Evolutionary conservation across 2,888 invertebrate species (phyloP), one percentile per base, ranked within the genome.

Genomic region (Caenorhabditis becei): DNA sequence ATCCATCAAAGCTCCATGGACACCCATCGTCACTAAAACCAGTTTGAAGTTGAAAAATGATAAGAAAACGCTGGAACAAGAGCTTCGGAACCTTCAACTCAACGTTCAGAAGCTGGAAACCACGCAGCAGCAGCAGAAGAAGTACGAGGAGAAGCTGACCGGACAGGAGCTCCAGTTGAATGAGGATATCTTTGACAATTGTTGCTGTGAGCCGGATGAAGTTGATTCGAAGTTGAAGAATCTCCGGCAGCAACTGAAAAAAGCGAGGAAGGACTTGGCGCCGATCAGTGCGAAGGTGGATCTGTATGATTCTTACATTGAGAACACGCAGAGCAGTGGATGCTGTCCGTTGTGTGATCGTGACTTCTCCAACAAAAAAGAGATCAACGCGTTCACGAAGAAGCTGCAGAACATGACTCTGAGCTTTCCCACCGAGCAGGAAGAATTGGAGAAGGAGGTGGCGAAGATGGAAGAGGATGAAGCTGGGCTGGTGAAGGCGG

Each of bases 291-390:
- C 80, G 1, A 83, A 83, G 26, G 66, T 65, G 53, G 82, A 80
- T 41, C 79, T 89, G 20, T 88, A 89, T 56, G 84, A 86, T 4
- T 67, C 79, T 16, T 89, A 84, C 80, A 81, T 81, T 23, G 79
- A 80, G 16, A 83, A 87, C 20, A 70, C 82, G 35, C 74, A 61
- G 4, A 61, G 20, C 18, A 83, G 69, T 20, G 70, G 80, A 16
- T 85, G 84, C 53, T 89, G 89, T 61, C 89, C 89, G 10, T 79
- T 88, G 5, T 89, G 89, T 53, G 88, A 88, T 11, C 75, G 88
- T n/a, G 67, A 77, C 5, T 87, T 86, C 67, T 51, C 62, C 10
- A 72, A 84, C 23, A 81, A 84, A 20, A 80, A 72, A 24, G 85
- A 80, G 28, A 77, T 80, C n/a, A 20, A 59, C 16, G 77, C 79